Base-by-base conservation (phyloP, 2,797 vertebrate species). In the Thamnophis elegans region DNA sequence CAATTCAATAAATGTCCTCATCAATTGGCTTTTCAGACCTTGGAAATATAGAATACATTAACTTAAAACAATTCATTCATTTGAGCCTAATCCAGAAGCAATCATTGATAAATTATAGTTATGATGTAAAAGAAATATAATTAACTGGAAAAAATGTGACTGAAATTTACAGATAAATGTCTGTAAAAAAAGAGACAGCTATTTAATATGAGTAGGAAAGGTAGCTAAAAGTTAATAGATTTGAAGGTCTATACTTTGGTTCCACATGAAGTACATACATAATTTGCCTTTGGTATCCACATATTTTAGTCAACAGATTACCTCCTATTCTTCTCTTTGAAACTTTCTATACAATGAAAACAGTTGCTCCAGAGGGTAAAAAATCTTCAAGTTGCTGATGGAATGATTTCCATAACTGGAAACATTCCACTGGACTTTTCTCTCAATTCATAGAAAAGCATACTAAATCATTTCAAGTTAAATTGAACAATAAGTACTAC, bases 21-120 rank as follows among this genome's bases (percentile, higher is more conserved):
- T 97, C 97, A 98, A 98, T 97, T 97, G 95, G 94, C 95, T 97
- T 97, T 97, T 97, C 97, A 97, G 97, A 97, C 93, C 96, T 97
- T 97, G 96, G 95, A 97, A 97, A 95, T 96, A 97, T 96, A 93
- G 92, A 92, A 97, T 97, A 94, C 90, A 93, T 97, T 97, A 97
- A 97, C 97, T 97, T 97, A 97, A 96, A 97, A 97, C 93, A 97
- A 92, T 93, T 95, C 96, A 97, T 96, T 96, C 94, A 95, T 97
- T 95, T 95, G 94, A 96, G 59, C 94, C 94, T 95, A 97, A 96
- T 95, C 90, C 94, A 97, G 92, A 95, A 97, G 91, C 96, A 97
- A 97, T 95, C 90, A 28, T 96, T 96, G 95, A 97, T 97, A 92
- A 96, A 93, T 96, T 97, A 94, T 96, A 98, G 97, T 97, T 97